A percentile compares a stretch with the other conserved stretches of the same genome.
Evolutionary conservation across 2,113 vertebrate genomes (phyloP).

Genomic region (Ailurus styani): DNA sequence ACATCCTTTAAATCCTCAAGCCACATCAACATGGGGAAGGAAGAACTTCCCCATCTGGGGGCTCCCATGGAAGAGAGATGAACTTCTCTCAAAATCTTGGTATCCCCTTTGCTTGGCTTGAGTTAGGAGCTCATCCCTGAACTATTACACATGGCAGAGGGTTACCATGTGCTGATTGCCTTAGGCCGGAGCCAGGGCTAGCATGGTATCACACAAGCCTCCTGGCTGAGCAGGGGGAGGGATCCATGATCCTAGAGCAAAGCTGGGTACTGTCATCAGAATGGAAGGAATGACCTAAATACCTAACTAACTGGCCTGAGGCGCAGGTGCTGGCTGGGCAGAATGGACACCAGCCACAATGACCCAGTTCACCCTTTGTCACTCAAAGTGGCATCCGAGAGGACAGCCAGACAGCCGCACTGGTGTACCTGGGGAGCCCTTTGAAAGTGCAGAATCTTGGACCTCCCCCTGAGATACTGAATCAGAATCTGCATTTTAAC

Average conservation of each 20-base stretch:
- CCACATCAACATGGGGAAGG: background rate
- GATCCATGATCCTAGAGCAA: background rate
- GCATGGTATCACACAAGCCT: background rate
- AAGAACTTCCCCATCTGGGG: background rate
- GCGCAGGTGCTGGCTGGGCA: background rate
- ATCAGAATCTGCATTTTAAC: background rate
- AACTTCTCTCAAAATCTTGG: background rate
- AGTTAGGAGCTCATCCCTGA: background rate
- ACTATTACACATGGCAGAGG: background rate
- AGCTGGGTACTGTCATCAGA: background rate
- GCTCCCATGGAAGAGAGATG: background rate
- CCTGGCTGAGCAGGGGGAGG: background rate
- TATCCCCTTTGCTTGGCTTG: background rate
- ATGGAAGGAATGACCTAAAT: background rate
- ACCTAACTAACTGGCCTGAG: background rate
- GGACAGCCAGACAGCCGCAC: background rate
- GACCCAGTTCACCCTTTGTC: background rate
- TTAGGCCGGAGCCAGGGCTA: background rate
- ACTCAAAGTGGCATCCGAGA: background rate
- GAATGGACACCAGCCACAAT: background rate
- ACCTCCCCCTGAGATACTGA: background rate
- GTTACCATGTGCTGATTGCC: fast-evolving
- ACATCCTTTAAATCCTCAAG: background rate
- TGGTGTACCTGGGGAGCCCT: background rate
- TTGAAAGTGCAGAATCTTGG: background rate